A percentile compares a stretch with the other conserved stretches of the same genome.
Evolutionary conservation across 1,140 invertebrate species (phyloP).

Genomic region (honey bee (Apis mellifera)): Amel_HAv3.1 CM009936.2:4197501-4198000

Average conservation of each 20-base stretch:
- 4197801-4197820: conserved; percentile 7
- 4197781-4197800: conserved; percentile 6
- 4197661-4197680: conserved; percentile 78
- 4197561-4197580: conserved; percentile 45
- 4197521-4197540: neutral
- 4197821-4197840: conserved; percentile 40
- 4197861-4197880: too few relatives aligned
- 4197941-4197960: too few relatives aligned
- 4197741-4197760: conserved; percentile 70
- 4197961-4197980: too few relatives aligned
- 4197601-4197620: conserved; percentile 32
- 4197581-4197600: conserved; percentile 2
- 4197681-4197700: conserved; percentile 73
- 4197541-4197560: conserved; percentile 40
- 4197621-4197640: conserved; percentile 61
- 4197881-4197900: neutral
- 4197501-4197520: conserved; percentile 33
- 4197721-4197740: conserved; percentile 76
- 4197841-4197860: neutral
- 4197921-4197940: neutral
- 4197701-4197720: conserved; percentile 68
- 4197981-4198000: too few relatives aligned
- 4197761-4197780: conserved; percentile 38
- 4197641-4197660: conserved; percentile 75
- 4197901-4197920: neutral